These are phyloP conservation scores for Amblyornis subalaris DNA, from an alignment of 2,113 vertebrate species.

Conservation along the genomic window DNA sequence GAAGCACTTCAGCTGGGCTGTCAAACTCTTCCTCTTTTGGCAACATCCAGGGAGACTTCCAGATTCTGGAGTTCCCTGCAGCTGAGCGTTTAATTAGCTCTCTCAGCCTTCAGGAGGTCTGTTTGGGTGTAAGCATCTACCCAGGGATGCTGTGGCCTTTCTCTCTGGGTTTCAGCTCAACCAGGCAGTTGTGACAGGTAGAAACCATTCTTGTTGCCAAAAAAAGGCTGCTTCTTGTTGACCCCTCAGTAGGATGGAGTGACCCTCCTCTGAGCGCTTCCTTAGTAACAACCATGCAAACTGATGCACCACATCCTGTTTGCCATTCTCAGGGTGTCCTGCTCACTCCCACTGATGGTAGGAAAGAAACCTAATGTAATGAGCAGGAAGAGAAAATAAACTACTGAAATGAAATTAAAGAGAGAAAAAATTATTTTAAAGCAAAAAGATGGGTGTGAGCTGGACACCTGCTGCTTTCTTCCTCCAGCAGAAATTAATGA, in stretches of 20 bases:
- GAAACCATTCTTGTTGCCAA: background rate
- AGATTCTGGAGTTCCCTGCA: background rate
- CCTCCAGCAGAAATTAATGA: background rate
- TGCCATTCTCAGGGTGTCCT: background rate
- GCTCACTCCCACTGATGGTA: background rate
- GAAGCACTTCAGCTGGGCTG: background rate
- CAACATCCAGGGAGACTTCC: background rate
- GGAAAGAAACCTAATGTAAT: background rate
- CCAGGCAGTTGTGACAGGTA: no score
- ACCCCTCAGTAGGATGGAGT: background rate
- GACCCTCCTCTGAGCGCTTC: background rate
- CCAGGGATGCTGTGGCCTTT: background rate
- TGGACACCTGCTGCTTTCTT: background rate
- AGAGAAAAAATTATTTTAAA: background rate
- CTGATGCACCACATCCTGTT: background rate
- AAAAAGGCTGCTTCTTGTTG: background rate
- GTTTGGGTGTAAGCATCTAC: background rate
- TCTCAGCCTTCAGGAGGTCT: background rate
- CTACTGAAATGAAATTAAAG: background rate
- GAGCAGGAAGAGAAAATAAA: background rate
- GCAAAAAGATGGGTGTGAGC: background rate
- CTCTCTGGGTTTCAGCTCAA: background rate
- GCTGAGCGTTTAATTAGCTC: background rate
- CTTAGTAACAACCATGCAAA: background rate
- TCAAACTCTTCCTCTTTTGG: background rate